A percentile compares a stretch with the other conserved stretches of the same genome.
These are phyloP conservation scores for Microcebus tavaratra DNA, from an alignment of 2,113 vertebrate species.

Conservation along the genomic window DNA sequence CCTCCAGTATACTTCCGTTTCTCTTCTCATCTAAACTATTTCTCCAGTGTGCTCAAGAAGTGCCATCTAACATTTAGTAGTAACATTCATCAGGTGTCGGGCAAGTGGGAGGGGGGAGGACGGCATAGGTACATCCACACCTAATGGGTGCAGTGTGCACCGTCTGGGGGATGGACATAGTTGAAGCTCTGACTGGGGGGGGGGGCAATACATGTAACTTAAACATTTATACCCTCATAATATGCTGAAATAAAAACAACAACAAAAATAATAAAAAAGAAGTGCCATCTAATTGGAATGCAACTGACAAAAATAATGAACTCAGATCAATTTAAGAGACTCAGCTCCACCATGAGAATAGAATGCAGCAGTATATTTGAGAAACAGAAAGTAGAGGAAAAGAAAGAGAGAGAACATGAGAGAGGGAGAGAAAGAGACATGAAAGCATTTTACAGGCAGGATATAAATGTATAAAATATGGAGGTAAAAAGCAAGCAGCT, in stretches of 20 bases:
- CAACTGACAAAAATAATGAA: slow-evolving; percentile 56
- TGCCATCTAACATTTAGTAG: neutral
- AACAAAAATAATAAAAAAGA: neutral
- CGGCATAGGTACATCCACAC: too few relatives aligned
- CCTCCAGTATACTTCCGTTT: neutral
- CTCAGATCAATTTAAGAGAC: slow-evolving; percentile 39
- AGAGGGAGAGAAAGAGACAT: neutral
- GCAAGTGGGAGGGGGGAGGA: too few relatives aligned
- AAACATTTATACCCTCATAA: too few relatives aligned
- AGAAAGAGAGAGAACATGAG: slow-evolving; percentile 2
- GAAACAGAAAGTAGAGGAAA: slow-evolving; percentile 43
- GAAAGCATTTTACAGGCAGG: slow-evolving; percentile 51
- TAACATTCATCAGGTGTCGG: too few relatives aligned
- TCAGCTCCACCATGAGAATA: neutral
- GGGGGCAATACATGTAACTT: too few relatives aligned
- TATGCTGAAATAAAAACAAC: too few relatives aligned
- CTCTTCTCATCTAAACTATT: neutral
- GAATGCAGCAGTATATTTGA: slow-evolving; percentile 26
- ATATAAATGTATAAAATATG: slow-evolving; percentile 55
- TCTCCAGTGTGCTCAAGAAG: slow-evolving; percentile 34
- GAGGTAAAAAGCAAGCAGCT: slow-evolving; percentile 59
- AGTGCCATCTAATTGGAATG: slow-evolving; percentile 14
- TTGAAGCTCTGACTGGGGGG: too few relatives aligned
- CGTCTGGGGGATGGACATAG: too few relatives aligned
- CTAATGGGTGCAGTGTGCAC: too few relatives aligned